phyloP scores from a whole-genome alignment of 2,797 vertebrate genomes.

The Novumbra hubbsi region DNA sequence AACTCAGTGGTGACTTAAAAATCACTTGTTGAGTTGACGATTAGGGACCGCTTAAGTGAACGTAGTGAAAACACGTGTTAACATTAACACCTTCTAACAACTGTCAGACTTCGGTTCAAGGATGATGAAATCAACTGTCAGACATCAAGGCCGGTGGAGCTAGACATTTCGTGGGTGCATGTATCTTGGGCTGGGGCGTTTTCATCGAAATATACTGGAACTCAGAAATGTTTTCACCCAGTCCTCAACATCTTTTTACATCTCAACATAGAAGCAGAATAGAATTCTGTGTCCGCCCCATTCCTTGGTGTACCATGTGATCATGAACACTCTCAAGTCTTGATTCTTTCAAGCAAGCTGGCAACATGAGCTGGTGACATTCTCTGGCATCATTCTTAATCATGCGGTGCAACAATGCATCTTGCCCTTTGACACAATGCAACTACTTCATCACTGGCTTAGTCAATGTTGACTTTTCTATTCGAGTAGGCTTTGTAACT shows the following conservation, averaged over 20 bases:
- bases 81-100: conserved; percentile 6
- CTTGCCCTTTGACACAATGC: neutral
- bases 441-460: neutral
- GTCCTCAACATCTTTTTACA: conserved; percentile 6
- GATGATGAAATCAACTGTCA: neutral
- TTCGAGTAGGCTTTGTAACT: neutral
- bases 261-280: neutral
- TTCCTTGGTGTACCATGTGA: neutral
- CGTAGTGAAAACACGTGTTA: conserved; percentile 14
- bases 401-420: conserved; percentile 11
- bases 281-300: neutral
- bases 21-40: conserved; percentile 6
- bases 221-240: conserved; percentile 15
- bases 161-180: neutral
- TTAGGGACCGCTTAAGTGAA: conserved; percentile 9
- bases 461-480: neutral
- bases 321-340: conserved; percentile 16
- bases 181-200: conserved; percentile 17
- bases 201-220: conserved; percentile 7
- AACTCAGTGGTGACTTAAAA: conserved; percentile 6
- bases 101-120: neutral
- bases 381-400: conserved; percentile 14
- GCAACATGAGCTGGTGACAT: conserved; percentile 9
- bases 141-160: conserved; percentile 9
- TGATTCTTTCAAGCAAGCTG: neutral